A percentile compares a stretch with the other conserved stretches of the same genome.
phyloP scores from a whole-genome alignment of 2,113 vertebrate species.

The Lepidothrix coronata region DNA sequence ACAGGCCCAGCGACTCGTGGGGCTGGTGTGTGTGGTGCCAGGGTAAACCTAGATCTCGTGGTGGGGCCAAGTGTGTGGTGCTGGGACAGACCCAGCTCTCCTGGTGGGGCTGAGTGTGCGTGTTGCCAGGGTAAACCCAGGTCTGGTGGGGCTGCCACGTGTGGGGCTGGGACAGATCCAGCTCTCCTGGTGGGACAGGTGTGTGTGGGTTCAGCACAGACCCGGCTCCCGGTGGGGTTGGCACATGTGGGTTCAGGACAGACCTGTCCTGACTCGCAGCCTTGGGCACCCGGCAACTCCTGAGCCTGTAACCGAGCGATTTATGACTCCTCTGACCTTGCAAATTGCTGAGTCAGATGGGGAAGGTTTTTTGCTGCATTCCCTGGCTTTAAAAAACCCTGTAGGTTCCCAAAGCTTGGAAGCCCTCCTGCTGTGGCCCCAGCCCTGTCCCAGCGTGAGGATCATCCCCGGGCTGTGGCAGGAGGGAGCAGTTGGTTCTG shows the following conservation, averaged over 20 bases:
- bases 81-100: background rate
- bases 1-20: background rate
- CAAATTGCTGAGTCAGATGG: constrained; percentile 33
- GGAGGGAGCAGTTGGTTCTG: background rate
- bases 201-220: background rate
- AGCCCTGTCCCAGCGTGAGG: rapidly evolving
- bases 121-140: background rate
- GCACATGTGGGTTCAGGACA: rapidly evolving
- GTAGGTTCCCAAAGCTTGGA: background rate
- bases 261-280: background rate
- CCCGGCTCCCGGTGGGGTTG: background rate
- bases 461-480: background rate
- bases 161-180: background rate
- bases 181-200: background rate
- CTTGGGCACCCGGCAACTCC: background rate
- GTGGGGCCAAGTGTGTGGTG: background rate
- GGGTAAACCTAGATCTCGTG: background rate
- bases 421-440: rapidly evolving
- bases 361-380: background rate
- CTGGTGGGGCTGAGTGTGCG: background rate
- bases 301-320: background rate
- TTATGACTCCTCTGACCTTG: constrained; percentile 27
- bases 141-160: background rate
- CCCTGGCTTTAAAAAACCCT: background rate
- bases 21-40: rapidly evolving